Evolutionary conservation across 2,113 vertebrate species (phyloP).

Genomic region (Periophthalmus modestus): DNA sequence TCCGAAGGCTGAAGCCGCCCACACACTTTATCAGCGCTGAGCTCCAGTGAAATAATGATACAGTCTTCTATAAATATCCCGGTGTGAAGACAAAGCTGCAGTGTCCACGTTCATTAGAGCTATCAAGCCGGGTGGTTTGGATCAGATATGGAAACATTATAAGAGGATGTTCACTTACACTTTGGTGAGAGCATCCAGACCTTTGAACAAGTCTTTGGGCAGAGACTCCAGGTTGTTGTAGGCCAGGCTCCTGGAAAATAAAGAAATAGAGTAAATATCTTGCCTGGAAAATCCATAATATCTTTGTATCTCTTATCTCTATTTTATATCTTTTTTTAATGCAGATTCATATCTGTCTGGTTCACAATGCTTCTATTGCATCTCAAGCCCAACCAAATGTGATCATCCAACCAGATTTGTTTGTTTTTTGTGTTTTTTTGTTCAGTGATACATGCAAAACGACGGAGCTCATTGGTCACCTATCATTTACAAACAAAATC

Average conservation of each 20-base stretch:
- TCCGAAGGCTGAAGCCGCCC: conserved; percentile 50
- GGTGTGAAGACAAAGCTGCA: conserved; percentile 19
- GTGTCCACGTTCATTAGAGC: conserved; percentile 15
- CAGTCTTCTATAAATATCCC: conserved; percentile 52
- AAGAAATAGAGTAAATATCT: no score
- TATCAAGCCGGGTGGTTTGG: not conserved
- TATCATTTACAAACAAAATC: no score
- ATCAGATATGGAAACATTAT: not conserved
- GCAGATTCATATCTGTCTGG: no score
- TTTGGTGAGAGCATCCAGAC: conserved; percentile 95
- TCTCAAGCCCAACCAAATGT: no score
- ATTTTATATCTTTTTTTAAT: no score
- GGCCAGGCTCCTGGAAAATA: conserved; percentile 88
- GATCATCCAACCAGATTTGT: no score
- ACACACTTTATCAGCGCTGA: conserved; percentile 56
- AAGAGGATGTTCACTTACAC: conserved; percentile 82
- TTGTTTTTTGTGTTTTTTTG: no score
- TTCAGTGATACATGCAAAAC: no score
- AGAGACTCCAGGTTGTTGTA: conserved; percentile 97
- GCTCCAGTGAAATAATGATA: conserved; percentile 52
- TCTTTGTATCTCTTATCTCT: no score
- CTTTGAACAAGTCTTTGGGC: conserved; percentile 97
- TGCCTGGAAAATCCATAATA: no score
- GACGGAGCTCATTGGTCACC: no score
- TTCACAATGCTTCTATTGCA: no score